These are phyloP conservation scores for Ctenochaetus hawaiiensis DNA, from an alignment of 2,797 vertebrate species.

Conservation along the genomic window DNA sequence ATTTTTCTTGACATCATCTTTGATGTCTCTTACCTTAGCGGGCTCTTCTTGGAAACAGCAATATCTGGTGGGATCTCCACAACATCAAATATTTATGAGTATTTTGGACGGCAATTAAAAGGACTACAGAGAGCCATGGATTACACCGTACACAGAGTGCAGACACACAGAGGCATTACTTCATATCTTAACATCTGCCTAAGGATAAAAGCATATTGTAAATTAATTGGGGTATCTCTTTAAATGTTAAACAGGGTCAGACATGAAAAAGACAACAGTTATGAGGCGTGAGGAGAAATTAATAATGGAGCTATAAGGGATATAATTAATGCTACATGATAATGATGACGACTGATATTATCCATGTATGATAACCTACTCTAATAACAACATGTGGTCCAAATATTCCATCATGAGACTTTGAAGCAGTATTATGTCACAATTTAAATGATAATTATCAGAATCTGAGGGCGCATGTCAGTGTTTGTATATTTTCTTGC, in stretches of 20 bases:
- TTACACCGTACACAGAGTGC: conserved; percentile 32
- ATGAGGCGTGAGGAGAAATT: conserved; percentile 12
- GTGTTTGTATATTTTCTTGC: neutral
- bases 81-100: conserved; percentile 74
- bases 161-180: conserved; percentile 13
- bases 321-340: conserved; percentile 1
- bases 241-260: conserved; percentile 19
- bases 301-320: conserved; percentile 13
- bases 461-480: neutral
- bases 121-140: conserved; percentile 47
- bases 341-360: neutral
- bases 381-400: neutral
- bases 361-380: neutral
- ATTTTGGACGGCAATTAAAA: conserved; percentile 75
- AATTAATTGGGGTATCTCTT: conserved; percentile 16
- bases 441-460: neutral
- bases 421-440: neutral
- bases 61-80: conserved; percentile 68
- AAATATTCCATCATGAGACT: neutral
- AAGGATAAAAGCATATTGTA: conserved; percentile 39
- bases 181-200: conserved; percentile 45
- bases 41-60: conserved; percentile 67
- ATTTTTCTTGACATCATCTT: conserved; percentile 75
- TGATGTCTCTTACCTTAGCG: conserved; percentile 77
- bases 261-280: conserved; percentile 28